phyloP scores from a whole-genome alignment of 2,888 invertebrate species.

The Carcina quercana region DNA sequence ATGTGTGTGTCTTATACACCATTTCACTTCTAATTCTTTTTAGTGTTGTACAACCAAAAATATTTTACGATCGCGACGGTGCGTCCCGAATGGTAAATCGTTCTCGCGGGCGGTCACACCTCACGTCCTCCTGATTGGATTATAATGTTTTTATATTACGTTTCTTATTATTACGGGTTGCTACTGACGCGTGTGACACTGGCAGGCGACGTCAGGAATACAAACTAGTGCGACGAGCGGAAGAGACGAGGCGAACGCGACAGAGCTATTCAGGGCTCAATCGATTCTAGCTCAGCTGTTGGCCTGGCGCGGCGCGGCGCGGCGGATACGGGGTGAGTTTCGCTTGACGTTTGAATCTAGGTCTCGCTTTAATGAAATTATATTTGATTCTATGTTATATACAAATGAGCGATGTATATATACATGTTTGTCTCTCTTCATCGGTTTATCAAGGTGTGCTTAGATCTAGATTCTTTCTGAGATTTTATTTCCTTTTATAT shows the following conservation, averaged over 20 bases:
- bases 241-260: conserved; percentile 14
- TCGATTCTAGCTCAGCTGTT: conserved; percentile 5
- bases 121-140: conserved; percentile 66
- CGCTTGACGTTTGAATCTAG: no score
- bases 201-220: conserved; percentile 58
- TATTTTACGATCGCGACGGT: conserved; percentile 55
- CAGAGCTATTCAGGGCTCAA: conserved; percentile 3
- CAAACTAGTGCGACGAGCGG: conserved; percentile 39
- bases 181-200: conserved; percentile 59
- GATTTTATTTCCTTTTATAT: no score
- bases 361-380: no score
- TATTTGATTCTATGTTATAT: no score
- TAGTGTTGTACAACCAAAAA: conserved; percentile 49
- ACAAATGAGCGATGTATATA: no score
- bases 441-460: no score
- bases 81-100: conserved; percentile 60
- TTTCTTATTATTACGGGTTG: conserved; percentile 65
- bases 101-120: conserved; percentile 62
- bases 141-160: conserved; percentile 72
- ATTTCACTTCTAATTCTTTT: conserved; percentile 53
- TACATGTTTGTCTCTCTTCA: no score
- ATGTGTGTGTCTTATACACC: conserved; percentile 36
- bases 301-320: no score
- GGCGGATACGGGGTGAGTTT: no score
- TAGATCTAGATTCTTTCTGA: no score